Evolutionary conservation across 2,797 vertebrate genomes (phyloP), one percentile per base, ranked within the genome.

Genomic region (Eidolon dupreanum): DNA sequence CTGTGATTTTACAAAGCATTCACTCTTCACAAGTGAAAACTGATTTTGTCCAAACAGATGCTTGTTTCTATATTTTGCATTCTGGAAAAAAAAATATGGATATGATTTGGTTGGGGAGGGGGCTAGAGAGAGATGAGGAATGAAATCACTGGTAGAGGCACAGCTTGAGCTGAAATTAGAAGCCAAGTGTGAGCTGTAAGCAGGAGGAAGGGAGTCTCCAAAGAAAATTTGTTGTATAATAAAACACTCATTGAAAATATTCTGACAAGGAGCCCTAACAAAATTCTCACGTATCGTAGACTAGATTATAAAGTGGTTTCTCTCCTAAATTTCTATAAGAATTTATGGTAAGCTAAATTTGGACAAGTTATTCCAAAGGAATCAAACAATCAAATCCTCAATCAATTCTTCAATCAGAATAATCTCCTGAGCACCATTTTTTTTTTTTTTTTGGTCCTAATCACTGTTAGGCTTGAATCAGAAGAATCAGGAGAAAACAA

Each of bases 1-100:
- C 85, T 97, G 83, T 85, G 88, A 97, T 97, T 97, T 97, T 96
- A 90, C 68, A 96, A 96, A 96, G 96, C 96, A 97, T 94, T 63
- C 8, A 94, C 73, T 96, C 96, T 97, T 97, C 96, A 97, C 96
- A 97, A 97, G 97, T 97, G 93, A 97, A 97, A 97, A 96, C 95
- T 97, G 97, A 96, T 97, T 97, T 97, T 98, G 96, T 96, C 96
- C 97, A 97, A 98, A 97, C 97, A 98, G 97, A 97, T 98, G 97
- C 97, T 96, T 97, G 96, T 96, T 97, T 97, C 97, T 98, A 98
- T 98, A 98, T 98, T 98, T 97, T 97, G 85, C 96, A 94, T 95
- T 96, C 83, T 96, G 90, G 66, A 51, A 75, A 96, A 96, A 97
- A 96, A 97, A 96, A 95, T 79, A 95, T 75, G 94, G 63, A 88